Percentiles rank a stretch among this genome's conserved stretches.
Conservation (phyloP, 2,113 vertebrate species). For the Cynocephalus volans region DNA sequence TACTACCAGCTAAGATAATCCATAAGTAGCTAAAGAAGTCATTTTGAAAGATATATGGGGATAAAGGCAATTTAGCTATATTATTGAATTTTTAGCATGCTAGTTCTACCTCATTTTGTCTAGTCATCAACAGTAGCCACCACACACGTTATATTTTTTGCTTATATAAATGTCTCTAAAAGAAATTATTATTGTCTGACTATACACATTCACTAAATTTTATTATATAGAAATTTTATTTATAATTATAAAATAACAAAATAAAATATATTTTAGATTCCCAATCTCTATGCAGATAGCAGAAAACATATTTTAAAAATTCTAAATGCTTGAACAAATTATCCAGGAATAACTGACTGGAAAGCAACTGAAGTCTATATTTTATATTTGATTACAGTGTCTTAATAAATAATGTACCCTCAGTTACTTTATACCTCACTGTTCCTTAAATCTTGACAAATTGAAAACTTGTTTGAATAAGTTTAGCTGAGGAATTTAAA, state of each 20-base stretch:
- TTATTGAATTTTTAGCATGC: not conserved
- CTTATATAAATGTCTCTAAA: conserved; percentile 28
- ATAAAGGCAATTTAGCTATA: not conserved
- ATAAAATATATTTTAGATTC: conserved; percentile 14
- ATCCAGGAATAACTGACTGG: not conserved
- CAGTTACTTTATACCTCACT: conserved; percentile 25
- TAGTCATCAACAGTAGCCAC: not conserved
- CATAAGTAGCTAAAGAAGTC: not conserved
- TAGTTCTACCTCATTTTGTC: conserved; percentile 1
- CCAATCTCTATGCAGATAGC: not conserved
- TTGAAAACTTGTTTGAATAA: not conserved
- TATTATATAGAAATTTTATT: not conserved
- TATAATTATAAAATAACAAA: conserved; percentile 2
- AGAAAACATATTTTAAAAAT: not conserved
- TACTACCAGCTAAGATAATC: not conserved
- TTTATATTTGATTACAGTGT: conserved; percentile 40
- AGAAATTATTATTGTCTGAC: conserved; percentile 26
- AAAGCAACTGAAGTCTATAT: not conserved
- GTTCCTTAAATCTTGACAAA: conserved; percentile 39
- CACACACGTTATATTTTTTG: not conserved
- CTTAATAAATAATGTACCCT: conserved; percentile 47
- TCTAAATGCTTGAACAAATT: not conserved
- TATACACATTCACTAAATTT: not conserved
- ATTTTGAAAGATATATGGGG: not conserved
- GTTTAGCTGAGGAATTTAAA: conserved; percentile 39